These are phyloP conservation scores for Diarsia dahlii DNA, from an alignment of 2,888 invertebrate species.

Conservation along the genomic window DNA sequence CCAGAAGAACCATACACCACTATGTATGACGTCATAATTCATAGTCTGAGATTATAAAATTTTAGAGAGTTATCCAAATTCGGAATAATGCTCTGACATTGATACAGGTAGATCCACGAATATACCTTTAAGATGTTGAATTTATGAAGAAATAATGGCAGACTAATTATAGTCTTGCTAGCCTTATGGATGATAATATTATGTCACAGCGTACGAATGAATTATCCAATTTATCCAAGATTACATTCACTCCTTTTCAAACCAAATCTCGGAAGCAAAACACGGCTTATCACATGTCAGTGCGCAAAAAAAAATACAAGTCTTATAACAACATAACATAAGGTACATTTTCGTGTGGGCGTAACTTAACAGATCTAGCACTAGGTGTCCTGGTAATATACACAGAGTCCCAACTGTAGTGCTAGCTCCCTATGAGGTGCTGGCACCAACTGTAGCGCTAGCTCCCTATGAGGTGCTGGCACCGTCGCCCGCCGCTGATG, in stretches of 20 bases:
- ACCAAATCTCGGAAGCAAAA: neutral
- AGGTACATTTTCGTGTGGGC: conserved; percentile 68
- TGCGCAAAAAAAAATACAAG: conserved; percentile 45
- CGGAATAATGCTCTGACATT: conserved; percentile 3
- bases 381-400: conserved; percentile 65
- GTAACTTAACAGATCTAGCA: conserved; percentile 66
- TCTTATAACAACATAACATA: conserved; percentile 68
- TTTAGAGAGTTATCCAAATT: conserved; percentile 1
- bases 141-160: neutral
- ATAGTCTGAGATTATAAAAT: neutral
- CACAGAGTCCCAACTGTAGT: conserved; percentile 62
- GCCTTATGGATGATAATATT: neutral
- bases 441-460: conserved; percentile 64
- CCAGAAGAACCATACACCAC: neutral
- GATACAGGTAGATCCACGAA: neutral
- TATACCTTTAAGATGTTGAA: neutral
- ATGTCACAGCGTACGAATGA: neutral
- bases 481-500: conserved; percentile 76
- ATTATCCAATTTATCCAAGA: neutral
- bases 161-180: neutral
- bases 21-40: neutral
- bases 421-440: conserved; percentile 67
- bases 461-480: conserved; percentile 70
- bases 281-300: conserved; percentile 41
- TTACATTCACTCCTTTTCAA: neutral